Percentiles rank a stretch among this genome's conserved stretches.
Evolutionary conservation across 1,140 invertebrate genomes (phyloP).

Genomic region (Armadillidium nasatum): DNA sequence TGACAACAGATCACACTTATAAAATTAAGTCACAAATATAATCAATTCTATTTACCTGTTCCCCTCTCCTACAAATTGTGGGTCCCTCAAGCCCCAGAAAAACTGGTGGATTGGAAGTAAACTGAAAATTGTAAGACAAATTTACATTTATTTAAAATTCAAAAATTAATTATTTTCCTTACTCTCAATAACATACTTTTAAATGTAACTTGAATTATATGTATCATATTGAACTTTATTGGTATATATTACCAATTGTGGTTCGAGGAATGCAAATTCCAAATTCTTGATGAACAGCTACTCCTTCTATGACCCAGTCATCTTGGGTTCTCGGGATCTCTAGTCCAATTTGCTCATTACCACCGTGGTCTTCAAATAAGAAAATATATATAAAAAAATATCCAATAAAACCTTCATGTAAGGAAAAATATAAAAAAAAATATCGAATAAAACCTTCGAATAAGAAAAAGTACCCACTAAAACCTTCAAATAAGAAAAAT

Average conservation of each 20-base stretch:
- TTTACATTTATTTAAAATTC: background rate
- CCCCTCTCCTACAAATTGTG: constrained; percentile 33
- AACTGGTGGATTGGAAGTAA: constrained; percentile 33
- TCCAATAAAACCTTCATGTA: too few relatives aligned
- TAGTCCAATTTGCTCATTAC: background rate
- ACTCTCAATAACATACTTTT: too few relatives aligned
- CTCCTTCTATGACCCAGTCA: background rate
- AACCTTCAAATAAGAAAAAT: too few relatives aligned
- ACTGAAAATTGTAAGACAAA: background rate
- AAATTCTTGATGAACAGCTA: background rate
- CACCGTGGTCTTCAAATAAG: background rate
- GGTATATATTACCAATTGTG: background rate
- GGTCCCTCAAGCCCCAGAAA: constrained; percentile 32
- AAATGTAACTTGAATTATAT: too few relatives aligned
- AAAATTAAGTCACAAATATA: too few relatives aligned
- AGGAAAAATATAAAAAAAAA: too few relatives aligned
- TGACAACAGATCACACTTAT: too few relatives aligned
- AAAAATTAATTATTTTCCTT: too few relatives aligned
- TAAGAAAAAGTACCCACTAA: too few relatives aligned
- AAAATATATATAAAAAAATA: background rate
- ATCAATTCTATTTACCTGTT: constrained; percentile 29
- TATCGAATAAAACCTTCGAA: too few relatives aligned
- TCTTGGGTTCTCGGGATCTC: background rate
- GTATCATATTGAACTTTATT: background rate
- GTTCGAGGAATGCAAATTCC: background rate